phyloP scores from a whole-genome alignment of 2,113 vertebrate genomes.

The Oryzias curvinotus region DNA sequence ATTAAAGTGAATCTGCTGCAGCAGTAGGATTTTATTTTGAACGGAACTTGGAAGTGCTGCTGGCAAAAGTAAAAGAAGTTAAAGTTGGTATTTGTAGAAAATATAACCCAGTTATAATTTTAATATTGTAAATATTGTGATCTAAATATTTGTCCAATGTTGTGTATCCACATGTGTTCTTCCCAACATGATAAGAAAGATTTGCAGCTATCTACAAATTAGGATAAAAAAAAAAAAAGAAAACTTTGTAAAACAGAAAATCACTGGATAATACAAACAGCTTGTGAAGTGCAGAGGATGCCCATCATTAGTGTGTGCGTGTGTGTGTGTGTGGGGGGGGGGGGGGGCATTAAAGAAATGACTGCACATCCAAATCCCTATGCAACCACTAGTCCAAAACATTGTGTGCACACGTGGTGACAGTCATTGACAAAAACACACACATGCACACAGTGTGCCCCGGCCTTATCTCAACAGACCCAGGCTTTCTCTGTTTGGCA shows the following conservation, averaged over 20 bases:
- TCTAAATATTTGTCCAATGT: not conserved
- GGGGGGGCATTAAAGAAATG: constrained; percentile 45
- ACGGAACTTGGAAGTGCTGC: too few species aligned
- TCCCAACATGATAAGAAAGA: constrained; percentile 31
- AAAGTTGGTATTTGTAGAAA: too few species aligned
- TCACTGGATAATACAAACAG: constrained; percentile 2
- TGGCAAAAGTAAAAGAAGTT: too few species aligned
- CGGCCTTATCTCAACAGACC: constrained; percentile 70
- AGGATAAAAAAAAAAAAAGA: constrained; percentile 17
- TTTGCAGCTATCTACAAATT: constrained; percentile 16
- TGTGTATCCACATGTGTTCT: constrained; percentile 9
- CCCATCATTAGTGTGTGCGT: constrained; percentile 39
- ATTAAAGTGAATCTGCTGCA: too few species aligned
- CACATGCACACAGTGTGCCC: constrained; percentile 21
- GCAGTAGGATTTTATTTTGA: too few species aligned
- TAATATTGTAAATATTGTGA: too few species aligned
- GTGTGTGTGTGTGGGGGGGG: too few species aligned
- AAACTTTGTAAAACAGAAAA: constrained; percentile 21
- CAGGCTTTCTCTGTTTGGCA: constrained; percentile 70
- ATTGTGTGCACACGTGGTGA: constrained; percentile 23
- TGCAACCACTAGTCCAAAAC: constrained; percentile 39
- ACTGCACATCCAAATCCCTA: constrained; percentile 33
- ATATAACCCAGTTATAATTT: too few species aligned
- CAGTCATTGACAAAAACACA: constrained; percentile 25
- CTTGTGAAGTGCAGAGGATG: constrained; percentile 10